Evolutionary conservation across 2,797 vertebrate genomes (phyloP), one percentile per base, ranked within the genome.

Genomic region (Paratrypauchen microcephalus): DNA sequence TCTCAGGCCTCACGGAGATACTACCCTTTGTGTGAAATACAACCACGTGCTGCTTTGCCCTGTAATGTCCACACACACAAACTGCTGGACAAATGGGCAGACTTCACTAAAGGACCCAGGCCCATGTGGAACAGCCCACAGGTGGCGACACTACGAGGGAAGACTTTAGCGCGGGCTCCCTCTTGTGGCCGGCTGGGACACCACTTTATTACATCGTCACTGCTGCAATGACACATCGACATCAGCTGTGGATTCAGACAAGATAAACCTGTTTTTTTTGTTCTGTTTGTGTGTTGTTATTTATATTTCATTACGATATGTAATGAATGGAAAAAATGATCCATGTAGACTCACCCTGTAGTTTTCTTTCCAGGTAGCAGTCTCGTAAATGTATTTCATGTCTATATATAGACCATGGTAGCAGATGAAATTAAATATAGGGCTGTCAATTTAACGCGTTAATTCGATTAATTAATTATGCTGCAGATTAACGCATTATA

Each of bases 131-230:
- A 28, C 45, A 19, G 6, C 23, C 63, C 28, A n/a, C 45, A 65
- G 63, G 63, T 28, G 45, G 45, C 45, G 8, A 6, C 19, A 36
- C 28, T 41, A 3, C 23, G 6, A 4, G 15, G 7, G 5, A 54
- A 54, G 18, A 36, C 26, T 66, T 54, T 54, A 54, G 4, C 12
- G 19, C 65, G 0, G 26, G 72, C 83, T 66, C 87, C 87, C 82
- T 83, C 89, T 88, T 66, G 81, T 88, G 89, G 64, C 4, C 39
- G 6, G 23, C 5, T 11, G 4, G 15, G 15, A 19, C 41, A 64
- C 41, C 19, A 19, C 45, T 13, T 19, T 30, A 60, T 30, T n/a
- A 59, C 7, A 9, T 15, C 19, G 56, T 19, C 24, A 5, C 15
- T 16, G 30, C n/a, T 13, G 54, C 0, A 1, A 56, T 56, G 54